Evolutionary conservation across 2,888 invertebrate genomes (phyloP).

Genomic region (Nebria salina): DNA sequence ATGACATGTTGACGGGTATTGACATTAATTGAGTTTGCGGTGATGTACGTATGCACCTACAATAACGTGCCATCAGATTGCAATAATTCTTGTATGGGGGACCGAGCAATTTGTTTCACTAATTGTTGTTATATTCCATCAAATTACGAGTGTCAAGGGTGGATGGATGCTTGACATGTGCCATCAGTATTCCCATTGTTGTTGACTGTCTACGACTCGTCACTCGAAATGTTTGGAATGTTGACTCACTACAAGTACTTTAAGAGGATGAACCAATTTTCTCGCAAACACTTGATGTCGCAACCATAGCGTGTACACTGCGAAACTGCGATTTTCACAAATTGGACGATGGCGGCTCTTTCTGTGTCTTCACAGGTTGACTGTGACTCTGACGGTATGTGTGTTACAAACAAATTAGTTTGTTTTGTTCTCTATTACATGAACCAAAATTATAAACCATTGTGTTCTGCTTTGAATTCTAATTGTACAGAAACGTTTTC

Average conservation of each 20-base stretch:
- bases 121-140: constrained; percentile 52
- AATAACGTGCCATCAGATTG: constrained; percentile 35
- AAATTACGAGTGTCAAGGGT: constrained; percentile 52
- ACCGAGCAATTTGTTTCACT: constrained; percentile 52
- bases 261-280: constrained; percentile 59
- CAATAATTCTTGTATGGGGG: constrained; percentile 47
- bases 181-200: constrained; percentile 51
- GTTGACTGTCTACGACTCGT: constrained; percentile 3
- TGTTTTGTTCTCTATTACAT: constrained; percentile 38
- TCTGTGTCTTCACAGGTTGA: constrained; percentile 9
- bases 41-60: constrained; percentile 3
- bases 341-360: constrained; percentile 27
- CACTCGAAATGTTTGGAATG: constrained; percentile 55
- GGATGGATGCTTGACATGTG: neutral
- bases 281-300: constrained; percentile 57
- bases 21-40: constrained; percentile 15
- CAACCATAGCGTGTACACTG: constrained; percentile 51
- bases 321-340: constrained; percentile 29
- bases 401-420: constrained; percentile 35
- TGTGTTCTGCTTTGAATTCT: constrained; percentile 13
- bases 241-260: constrained; percentile 41
- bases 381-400: neutral
- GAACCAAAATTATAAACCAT: constrained; percentile 26
- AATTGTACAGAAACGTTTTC: constrained; percentile 29
- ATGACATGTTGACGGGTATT: constrained; percentile 22